Evolutionary conservation across 2,888 invertebrate genomes (phyloP).

Genomic region (Tipula confusa): DNA sequence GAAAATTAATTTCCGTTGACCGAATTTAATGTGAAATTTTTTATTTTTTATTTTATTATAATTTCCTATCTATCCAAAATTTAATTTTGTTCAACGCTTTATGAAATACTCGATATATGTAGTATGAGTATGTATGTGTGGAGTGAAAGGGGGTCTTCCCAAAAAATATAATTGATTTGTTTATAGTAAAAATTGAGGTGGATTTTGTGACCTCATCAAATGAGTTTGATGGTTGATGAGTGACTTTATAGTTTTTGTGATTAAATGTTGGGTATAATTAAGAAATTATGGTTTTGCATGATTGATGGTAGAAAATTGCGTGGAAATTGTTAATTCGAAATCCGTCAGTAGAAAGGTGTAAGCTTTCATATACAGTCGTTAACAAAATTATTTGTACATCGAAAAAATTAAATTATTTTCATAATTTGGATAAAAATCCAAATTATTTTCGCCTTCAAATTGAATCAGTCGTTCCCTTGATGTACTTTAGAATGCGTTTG

Average conservation of each 20-base stretch:
- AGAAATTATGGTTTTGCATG: not conserved
- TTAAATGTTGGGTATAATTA: not conserved
- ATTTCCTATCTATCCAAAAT: not conserved
- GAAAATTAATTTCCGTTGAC: constrained; percentile 25
- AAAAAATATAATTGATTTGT: not conserved
- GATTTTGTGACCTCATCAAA: not conserved
- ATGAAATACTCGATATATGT: not conserved
- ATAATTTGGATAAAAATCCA: too few relatives aligned
- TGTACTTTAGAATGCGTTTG: too few relatives aligned
- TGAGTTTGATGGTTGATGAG: not conserved
- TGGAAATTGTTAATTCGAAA: not conserved
- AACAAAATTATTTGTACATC: too few relatives aligned
- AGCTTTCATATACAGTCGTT: too few relatives aligned
- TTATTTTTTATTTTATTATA: not conserved
- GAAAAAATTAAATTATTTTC: too few relatives aligned
- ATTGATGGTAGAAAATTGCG: not conserved
- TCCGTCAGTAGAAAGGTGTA: too few relatives aligned
- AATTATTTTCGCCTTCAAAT: too few relatives aligned
- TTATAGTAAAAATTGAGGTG: not conserved
- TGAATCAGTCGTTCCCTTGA: too few relatives aligned
- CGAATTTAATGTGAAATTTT: not conserved
- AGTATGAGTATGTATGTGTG: not conserved
- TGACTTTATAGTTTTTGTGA: not conserved
- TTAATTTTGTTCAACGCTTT: not conserved
- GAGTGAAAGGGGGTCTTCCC: not conserved